A percentile compares a stretch with the other conserved stretches of the same genome.
Evolutionary conservation across 2,113 vertebrate genomes (phyloP).

Genomic region (Nestor notabilis): DNA sequence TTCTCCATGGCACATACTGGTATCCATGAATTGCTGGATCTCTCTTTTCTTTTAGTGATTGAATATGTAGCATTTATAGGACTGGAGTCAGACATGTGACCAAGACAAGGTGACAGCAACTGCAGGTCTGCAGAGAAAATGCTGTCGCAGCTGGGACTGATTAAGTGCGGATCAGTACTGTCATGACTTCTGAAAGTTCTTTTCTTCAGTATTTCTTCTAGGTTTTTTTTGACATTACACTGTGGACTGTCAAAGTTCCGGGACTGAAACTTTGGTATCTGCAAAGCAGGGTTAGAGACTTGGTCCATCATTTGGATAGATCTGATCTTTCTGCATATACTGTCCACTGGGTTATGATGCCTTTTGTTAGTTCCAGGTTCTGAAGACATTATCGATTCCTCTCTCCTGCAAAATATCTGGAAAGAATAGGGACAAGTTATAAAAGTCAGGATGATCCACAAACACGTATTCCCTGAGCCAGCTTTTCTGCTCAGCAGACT

Average conservation of each 20-base stretch:
- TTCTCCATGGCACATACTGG: background rate
- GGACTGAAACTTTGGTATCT: constrained; percentile 85
- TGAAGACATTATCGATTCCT: background rate
- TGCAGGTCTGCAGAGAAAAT: background rate
- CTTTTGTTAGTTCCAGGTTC: constrained; percentile 26
- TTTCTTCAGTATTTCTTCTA: constrained; percentile 83
- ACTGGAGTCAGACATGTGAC: background rate
- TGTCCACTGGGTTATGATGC: constrained; percentile 88
- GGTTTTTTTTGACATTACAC: constrained; percentile 71
- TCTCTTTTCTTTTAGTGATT: constrained; percentile 45
- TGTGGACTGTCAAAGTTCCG: constrained; percentile 82
- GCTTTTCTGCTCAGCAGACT: background rate
- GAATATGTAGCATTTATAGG: constrained; percentile 35
- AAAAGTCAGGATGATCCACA: background rate
- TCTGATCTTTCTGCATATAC: constrained; percentile 89
- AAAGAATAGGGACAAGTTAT: background rate
- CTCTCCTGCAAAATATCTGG: background rate
- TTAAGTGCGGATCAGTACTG: background rate
- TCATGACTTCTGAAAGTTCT: constrained; percentile 14
- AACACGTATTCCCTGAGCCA: accelerated
- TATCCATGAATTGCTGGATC: background rate
- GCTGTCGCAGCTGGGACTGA: background rate
- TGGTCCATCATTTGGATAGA: constrained; percentile 84
- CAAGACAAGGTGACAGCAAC: background rate
- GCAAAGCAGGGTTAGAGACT: constrained; percentile 74